Conservation (phyloP, 2,888 invertebrate genomes). For the Cataglyphis livida region DNA sequence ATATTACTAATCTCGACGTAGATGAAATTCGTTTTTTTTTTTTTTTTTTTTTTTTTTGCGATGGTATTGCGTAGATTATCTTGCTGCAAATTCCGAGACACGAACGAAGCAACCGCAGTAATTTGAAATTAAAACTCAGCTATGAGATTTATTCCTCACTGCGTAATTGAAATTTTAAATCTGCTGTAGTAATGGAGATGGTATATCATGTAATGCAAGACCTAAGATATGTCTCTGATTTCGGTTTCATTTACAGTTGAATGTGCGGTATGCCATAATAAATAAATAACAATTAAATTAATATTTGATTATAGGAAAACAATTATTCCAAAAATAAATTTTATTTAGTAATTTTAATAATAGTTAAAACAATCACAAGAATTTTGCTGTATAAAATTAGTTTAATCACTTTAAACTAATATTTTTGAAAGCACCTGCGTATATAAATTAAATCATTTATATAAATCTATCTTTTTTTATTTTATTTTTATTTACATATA, state of each 20-base stretch:
- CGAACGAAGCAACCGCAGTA: neutral
- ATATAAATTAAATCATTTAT: neutral
- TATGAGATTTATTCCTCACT: neutral
- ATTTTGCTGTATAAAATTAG: neutral
- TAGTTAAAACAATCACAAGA: slow-evolving; percentile 1
- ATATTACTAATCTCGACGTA: neutral
- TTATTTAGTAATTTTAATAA: neutral
- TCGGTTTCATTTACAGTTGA: neutral
- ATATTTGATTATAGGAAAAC: neutral
- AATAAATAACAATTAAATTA: slow-evolving; percentile 3
- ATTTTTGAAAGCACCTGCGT: slow-evolving; percentile 7
- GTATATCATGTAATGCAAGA: neutral
- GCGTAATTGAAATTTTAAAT: slow-evolving; percentile 30
- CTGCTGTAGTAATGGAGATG: neutral
- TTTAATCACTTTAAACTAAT: neutral
- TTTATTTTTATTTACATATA: neutral
- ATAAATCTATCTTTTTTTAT: too few relatives aligned
- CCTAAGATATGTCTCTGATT: neutral
- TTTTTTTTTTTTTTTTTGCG: neutral
- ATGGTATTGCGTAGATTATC: neutral
- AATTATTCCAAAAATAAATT: neutral
- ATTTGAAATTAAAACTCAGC: slow-evolving; percentile 26
- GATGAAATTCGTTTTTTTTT: neutral
- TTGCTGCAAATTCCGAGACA: neutral
- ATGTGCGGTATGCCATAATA: neutral